Conservation (phyloP, 2,113 vertebrate genomes). For the Corydoras maculifer region DNA sequence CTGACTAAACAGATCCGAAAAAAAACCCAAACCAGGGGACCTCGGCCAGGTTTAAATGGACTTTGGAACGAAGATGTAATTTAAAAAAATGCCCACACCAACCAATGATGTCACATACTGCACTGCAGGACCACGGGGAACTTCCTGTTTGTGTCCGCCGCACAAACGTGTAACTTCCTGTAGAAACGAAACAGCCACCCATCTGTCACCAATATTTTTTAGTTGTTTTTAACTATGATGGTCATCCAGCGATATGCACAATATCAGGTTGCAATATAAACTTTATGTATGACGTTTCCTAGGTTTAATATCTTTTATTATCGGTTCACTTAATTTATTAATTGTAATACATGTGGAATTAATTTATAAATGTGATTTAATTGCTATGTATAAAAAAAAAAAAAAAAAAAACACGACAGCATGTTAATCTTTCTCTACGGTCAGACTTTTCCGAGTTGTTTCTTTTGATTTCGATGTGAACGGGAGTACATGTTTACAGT, state of each 20-base stretch:
- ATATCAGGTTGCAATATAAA: conserved; percentile 75
- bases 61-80: neutral
- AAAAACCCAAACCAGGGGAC: no score
- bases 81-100: conserved; percentile 25
- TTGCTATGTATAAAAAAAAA: conserved; percentile 53
- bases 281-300: conserved; percentile 59
- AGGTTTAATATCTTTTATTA: conserved; percentile 41
- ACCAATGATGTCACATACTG: conserved; percentile 41
- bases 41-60: neutral
- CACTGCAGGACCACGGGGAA: conserved; percentile 32
- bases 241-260: conserved; percentile 65
- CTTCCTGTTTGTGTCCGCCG: conserved; percentile 30
- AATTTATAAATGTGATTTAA: conserved; percentile 59
- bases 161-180: conserved; percentile 37
- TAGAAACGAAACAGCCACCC: conserved; percentile 25
- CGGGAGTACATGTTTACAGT: conserved; percentile 46
- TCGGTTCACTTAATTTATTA: conserved; percentile 61
- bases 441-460: conserved; percentile 41
- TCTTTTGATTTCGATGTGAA: conserved; percentile 46
- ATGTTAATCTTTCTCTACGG: conserved; percentile 60
- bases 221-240: conserved; percentile 38
- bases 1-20: no score
- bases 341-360: conserved; percentile 60
- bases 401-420: conserved; percentile 45
- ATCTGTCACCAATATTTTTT: conserved; percentile 25